Evolutionary conservation across 2,797 vertebrate genomes (phyloP), one percentile per base, ranked within the genome.

Genomic region (Pempheris klunzingeri): DNA sequence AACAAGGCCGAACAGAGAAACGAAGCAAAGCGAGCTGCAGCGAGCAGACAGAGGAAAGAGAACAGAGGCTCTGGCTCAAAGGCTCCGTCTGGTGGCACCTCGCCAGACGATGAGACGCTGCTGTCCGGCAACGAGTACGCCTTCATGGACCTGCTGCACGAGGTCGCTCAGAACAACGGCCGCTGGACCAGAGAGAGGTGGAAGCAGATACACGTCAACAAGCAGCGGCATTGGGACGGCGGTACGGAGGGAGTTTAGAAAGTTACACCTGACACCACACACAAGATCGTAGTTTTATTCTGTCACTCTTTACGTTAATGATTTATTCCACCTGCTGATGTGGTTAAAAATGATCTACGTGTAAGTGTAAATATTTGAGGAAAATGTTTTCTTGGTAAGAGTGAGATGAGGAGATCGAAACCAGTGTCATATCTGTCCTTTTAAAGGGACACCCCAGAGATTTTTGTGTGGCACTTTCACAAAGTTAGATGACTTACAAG

Each of bases 121-220:
- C 88, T 92, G 38, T 71, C 82, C 0, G 89, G 89, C 10, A 93
- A 92, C 15, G 78, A 94, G 44, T 91, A 91, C 30, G 90, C 83
- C 62, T 93, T 92, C 77, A 90, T 93, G 78, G 93, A 95, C 82
- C 94, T 96, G 79, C 88, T 96, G 70, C 95, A 96, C 1, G 95
- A 97, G 58, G 95, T 96, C 8, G 93, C 90, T 38, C 94, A 95
- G 88, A 96, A 96, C 87, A 91, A 93, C 10, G 95, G 95, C 7
- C 93, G 96, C 44, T 95, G 96, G 94, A 96, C 96, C 26, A 78
- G 95, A 68, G 93, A 95, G 17, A 77, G 95, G 28, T 96, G 95
- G 96, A 95, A 69, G 69, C 92, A 94, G 80, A 91, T 62, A 0
- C 92, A 95, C 11, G 58, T 68, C 39, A 94, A 86, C 65, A 92